Evolutionary conservation across 2,888 invertebrate genomes (phyloP).

Genomic region (Orchestes rusci): DNA sequence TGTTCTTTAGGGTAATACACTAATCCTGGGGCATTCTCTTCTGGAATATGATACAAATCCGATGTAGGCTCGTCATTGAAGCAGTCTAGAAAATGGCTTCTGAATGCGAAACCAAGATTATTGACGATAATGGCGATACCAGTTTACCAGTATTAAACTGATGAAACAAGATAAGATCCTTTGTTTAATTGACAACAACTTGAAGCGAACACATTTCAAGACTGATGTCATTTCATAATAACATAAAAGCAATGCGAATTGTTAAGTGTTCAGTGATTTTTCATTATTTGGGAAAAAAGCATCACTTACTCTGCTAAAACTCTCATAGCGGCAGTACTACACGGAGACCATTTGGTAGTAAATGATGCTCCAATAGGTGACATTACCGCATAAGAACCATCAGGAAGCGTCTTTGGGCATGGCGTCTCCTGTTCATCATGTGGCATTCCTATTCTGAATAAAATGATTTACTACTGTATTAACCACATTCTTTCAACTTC

Average conservation of each 20-base stretch:
- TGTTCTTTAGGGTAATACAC: slow-evolving; percentile 60
- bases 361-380: slow-evolving; percentile 48
- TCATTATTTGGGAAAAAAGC: too few relatives aligned
- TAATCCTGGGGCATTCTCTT: slow-evolving; percentile 54
- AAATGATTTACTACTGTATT: neutral
- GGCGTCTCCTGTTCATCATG: slow-evolving; percentile 42
- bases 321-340: slow-evolving; percentile 50
- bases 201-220: too few relatives aligned
- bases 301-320: slow-evolving; percentile 50
- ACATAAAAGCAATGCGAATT: too few relatives aligned
- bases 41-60: too few relatives aligned
- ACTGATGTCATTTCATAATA: too few relatives aligned
- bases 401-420: slow-evolving; percentile 40
- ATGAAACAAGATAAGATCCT: too few relatives aligned
- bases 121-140: neutral
- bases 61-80: slow-evolving; percentile 57
- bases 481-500: too few relatives aligned
- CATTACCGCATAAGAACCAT: slow-evolving; percentile 51
- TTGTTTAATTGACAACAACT: too few relatives aligned
- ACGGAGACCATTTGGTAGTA: slow-evolving; percentile 51
- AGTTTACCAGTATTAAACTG: too few relatives aligned
- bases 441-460: slow-evolving; percentile 43
- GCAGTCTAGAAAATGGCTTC: slow-evolving; percentile 54
- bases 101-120: too few relatives aligned
- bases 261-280: too few relatives aligned